phyloP scores from a whole-genome alignment of 2,888 invertebrate species.

The Psylliodes chrysocephalus region DNA sequence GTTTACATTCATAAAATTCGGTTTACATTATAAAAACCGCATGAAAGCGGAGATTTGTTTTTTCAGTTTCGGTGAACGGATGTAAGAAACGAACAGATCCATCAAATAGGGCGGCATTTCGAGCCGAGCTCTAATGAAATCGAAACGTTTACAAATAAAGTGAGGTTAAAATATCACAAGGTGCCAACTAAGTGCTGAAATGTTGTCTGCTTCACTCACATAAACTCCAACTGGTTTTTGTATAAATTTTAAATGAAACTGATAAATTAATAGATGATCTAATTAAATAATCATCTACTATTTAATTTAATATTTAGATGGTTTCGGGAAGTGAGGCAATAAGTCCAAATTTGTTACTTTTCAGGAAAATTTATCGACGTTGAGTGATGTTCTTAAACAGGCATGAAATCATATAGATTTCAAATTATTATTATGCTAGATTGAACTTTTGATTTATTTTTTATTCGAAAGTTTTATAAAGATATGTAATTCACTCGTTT shows the following conservation, averaged over 20 bases:
- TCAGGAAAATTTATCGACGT: too few relatives aligned
- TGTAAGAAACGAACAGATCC: conserved; percentile 23
- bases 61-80: conserved; percentile 26
- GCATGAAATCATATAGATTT: too few relatives aligned
- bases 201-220: conserved; percentile 3
- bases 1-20: conserved; percentile 33
- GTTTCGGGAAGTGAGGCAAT: too few relatives aligned
- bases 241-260: not conserved
- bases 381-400: too few relatives aligned
- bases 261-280: not conserved
- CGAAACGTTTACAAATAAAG: conserved; percentile 27
- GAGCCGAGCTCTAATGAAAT: conserved; percentile 1
- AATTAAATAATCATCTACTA: too few relatives aligned
- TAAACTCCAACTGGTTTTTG: conserved; percentile 12
- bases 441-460: too few relatives aligned
- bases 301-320: too few relatives aligned
- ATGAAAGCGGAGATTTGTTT: conserved; percentile 36
- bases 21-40: conserved; percentile 36
- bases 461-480: too few relatives aligned
- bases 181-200: conserved; percentile 29
- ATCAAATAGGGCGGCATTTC: conserved; percentile 20
- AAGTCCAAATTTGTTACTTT: too few relatives aligned
- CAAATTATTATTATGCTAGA: too few relatives aligned
- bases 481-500: too few relatives aligned
- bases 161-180: conserved; percentile 20